These are phyloP conservation scores for Nerophis ophidion DNA, from an alignment of 2,113 vertebrate species.

Conservation along the genomic window DNA sequence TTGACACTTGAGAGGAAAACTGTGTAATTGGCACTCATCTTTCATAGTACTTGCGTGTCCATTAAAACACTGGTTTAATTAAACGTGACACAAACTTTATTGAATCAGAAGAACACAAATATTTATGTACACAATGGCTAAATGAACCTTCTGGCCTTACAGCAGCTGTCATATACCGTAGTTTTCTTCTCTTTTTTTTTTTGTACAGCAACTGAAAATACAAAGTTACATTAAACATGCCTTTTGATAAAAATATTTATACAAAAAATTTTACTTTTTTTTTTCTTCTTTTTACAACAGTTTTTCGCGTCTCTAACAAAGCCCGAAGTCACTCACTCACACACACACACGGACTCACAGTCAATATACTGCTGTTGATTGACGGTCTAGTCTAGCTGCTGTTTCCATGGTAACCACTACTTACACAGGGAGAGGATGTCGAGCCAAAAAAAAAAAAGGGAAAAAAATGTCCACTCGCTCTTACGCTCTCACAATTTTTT, in stretches of 20 bases:
- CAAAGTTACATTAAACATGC: constrained; percentile 74
- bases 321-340: constrained; percentile 22
- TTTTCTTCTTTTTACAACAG: constrained; percentile 64
- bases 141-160: neutral
- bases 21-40: no score
- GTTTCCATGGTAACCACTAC: neutral
- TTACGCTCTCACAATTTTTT: no score
- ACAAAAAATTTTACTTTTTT: constrained; percentile 70
- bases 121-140: neutral
- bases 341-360: neutral
- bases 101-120: neutral
- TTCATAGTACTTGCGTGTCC: neutral
- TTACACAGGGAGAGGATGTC: neutral
- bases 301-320: constrained; percentile 37
- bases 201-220: constrained; percentile 64
- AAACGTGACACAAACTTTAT: constrained; percentile 2
- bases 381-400: no score
- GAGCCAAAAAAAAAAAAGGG: neutral
- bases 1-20: no score
- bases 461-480: no score
- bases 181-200: constrained; percentile 7
- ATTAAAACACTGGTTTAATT: neutral
- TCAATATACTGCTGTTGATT: neutral
- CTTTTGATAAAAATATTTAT: constrained; percentile 76
- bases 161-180: neutral